A percentile compares a stretch with the other conserved stretches of the same genome.
Evolutionary conservation across 2,888 invertebrate species (phyloP).

Genomic region (Tupiocoris notatus): DNA sequence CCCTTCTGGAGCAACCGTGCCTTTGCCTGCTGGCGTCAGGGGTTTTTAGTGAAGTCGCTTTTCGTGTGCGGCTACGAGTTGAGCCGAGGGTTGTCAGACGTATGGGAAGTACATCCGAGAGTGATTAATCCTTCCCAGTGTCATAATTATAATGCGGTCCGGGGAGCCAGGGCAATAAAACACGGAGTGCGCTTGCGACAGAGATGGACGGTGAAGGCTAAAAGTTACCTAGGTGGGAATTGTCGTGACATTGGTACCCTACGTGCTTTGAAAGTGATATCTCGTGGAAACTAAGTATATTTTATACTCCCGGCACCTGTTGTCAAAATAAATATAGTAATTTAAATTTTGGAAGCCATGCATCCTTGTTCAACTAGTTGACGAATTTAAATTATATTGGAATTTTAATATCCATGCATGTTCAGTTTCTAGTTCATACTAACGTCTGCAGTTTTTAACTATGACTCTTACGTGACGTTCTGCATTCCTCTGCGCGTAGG

Average conservation of each 20-base stretch:
- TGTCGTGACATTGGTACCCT: no score
- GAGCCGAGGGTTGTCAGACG: background rate
- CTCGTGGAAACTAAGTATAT: no score
- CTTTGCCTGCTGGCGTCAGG: conserved; percentile 25
- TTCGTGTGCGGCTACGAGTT: background rate
- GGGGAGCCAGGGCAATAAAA: conserved; percentile 12
- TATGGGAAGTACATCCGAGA: background rate
- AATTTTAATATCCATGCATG: no score
- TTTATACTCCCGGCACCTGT: no score
- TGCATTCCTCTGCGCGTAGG: no score
- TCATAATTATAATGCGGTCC: conserved; percentile 15
- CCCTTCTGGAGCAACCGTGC: background rate
- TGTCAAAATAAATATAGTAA: no score
- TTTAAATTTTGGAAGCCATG: no score
- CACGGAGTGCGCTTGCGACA: background rate
- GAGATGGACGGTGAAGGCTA: background rate
- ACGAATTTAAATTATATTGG: no score
- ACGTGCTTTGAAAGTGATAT: background rate
- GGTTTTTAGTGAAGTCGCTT: background rate
- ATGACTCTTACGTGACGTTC: no score
- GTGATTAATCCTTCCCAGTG: conserved; percentile 9
- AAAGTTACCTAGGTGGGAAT: background rate
- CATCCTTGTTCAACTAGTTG: no score
- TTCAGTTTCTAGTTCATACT: no score
- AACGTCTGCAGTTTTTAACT: no score